Evolutionary conservation across 1,140 invertebrate genomes (phyloP).

Genomic region (Akabosia matsudoensis): DNA sequence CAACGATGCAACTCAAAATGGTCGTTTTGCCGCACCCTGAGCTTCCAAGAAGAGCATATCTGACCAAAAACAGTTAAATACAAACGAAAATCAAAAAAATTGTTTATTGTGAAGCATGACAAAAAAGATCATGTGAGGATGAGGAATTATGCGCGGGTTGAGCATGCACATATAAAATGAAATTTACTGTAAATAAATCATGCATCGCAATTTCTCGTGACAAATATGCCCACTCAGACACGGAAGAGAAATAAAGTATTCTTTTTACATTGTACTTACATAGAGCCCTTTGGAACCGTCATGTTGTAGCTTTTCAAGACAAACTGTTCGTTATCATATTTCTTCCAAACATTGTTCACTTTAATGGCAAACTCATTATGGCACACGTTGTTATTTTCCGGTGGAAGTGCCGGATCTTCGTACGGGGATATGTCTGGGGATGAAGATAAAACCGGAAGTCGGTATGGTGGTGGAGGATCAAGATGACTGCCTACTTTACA

Average conservation of each 20-base stretch:
- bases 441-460: not conserved
- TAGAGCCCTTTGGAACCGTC: not conserved
- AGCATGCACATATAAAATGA: too few relatives aligned
- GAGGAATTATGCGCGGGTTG: not conserved
- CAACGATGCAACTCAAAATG: constrained; percentile 52
- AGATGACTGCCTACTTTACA: not conserved
- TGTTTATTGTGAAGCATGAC: not conserved
- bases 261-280: not conserved
- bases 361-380: not conserved
- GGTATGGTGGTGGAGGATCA: not conserved
- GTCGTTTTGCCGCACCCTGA: constrained; percentile 49
- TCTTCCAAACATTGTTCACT: not conserved
- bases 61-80: not conserved
- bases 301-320: not conserved
- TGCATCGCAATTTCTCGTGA: too few relatives aligned
- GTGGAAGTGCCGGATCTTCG: not conserved
- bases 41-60: not conserved
- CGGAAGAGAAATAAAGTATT: too few relatives aligned
- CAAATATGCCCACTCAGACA: too few relatives aligned
- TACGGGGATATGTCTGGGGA: not conserved
- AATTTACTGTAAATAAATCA: too few relatives aligned
- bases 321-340: not conserved
- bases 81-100: not conserved
- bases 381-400: not conserved
- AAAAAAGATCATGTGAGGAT: not conserved